A percentile compares a stretch with the other conserved stretches of the same genome.
phyloP scores from a whole-genome alignment of 35 echinoderm and acorn worm species.

The Lytechinus pictus region DNA sequence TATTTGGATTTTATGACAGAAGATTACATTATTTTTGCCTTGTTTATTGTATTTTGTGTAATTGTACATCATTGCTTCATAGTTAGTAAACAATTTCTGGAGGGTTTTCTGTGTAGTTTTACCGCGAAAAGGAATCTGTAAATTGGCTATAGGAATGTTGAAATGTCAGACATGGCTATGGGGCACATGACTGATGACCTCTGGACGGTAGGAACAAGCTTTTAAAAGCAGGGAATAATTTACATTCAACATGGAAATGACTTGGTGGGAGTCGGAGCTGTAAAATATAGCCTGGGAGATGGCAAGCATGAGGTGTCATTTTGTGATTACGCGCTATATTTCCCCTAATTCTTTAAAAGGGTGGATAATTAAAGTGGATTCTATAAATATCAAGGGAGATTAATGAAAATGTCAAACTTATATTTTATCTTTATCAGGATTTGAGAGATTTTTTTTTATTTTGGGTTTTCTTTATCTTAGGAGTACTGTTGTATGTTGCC shows the following conservation, averaged over 20 bases:
- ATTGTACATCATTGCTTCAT: neutral
- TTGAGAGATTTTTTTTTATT: no score
- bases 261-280: neutral
- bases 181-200: neutral
- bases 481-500: no score
- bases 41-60: neutral
- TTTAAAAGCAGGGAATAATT: slow-evolving; percentile 11
- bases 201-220: neutral
- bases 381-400: neutral
- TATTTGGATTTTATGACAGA: neutral
- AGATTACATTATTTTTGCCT: neutral
- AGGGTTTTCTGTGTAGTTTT: neutral
- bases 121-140: neutral
- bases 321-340: neutral
- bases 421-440: neutral
- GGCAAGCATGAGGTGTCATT: neutral
- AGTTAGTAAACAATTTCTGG: neutral
- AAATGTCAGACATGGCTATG: neutral
- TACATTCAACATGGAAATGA: neutral
- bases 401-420: neutral
- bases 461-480: no score
- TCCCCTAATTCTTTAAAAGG: neutral
- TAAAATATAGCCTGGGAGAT: neutral
- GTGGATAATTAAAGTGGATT: neutral
- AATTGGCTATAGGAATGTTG: neutral